These are phyloP conservation scores for Stramonita haemastoma DNA, from an alignment of 2,888 invertebrate species.

Conservation along the genomic window DNA sequence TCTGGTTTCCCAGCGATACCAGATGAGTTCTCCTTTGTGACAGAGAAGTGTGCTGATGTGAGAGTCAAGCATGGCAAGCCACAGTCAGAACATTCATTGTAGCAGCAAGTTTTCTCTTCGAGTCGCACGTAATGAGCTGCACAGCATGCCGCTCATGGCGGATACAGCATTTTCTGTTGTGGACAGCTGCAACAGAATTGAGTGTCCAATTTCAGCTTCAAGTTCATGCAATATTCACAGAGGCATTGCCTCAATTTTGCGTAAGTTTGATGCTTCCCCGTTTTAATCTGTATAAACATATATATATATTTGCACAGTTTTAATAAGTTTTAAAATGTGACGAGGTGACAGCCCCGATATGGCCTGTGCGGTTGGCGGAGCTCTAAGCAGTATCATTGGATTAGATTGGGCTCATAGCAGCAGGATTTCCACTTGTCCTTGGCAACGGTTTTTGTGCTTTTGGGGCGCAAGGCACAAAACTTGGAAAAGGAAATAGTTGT, in stretches of 20 bases:
- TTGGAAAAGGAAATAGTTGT: no score
- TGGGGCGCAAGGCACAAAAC: no score
- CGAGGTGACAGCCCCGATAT: no score
- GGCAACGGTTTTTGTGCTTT: no score
- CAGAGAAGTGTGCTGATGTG: background rate
- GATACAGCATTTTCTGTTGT: background rate
- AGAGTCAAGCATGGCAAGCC: background rate
- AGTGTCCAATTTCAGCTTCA: background rate
- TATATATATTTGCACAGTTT: no score
- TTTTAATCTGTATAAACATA: no score
- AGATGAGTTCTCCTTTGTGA: background rate
- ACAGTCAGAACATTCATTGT: background rate
- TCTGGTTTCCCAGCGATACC: conserved; percentile 2
- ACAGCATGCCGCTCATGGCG: background rate
- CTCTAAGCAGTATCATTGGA: no score
- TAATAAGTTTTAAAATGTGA: no score
- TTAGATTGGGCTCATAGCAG: no score
- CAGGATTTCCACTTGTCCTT: no score
- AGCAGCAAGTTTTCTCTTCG: background rate
- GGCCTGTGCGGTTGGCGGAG: no score
- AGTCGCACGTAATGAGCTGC: background rate
- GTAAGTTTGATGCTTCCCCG: no score
- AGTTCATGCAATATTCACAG: conserved; percentile 6
- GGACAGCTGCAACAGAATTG: background rate
- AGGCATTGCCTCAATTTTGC: conserved; percentile 21